Evolutionary conservation across 2,113 vertebrate species (phyloP), one percentile per base, ranked within the genome.

Genomic region (Lota lota): DNA sequence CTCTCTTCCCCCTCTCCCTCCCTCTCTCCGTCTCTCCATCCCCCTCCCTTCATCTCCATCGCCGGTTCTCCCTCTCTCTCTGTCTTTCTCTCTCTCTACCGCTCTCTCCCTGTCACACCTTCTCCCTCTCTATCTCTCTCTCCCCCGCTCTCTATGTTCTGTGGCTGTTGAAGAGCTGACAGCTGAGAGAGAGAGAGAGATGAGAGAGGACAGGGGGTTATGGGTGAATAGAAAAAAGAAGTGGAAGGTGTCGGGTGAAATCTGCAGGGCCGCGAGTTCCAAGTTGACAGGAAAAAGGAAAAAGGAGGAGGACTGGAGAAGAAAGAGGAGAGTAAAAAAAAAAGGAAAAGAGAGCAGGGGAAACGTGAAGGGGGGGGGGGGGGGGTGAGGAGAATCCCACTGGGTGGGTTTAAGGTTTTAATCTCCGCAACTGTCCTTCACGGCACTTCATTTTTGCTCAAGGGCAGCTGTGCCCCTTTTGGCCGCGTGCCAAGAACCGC

Each of bases 251-350:
- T 73, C 51, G 7, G 53, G 54, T 68, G 54, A 76, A 78, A 70
- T 79, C 65, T 67, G 53, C 15, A 66, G 40, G 19, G 64, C 15
- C 68, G 40, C 19, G 64, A 69, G 75, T 70, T 76, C 71, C 69
- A 66, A 87, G 84, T 79, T 80, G 83, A 86, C 66, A 64, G 63
- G 68, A 68, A 33, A 67, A 53, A 67, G 64, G 59, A 15, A 50
- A 36, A 59, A 17, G 40, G 56, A 6, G 18, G 19, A 24, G 19
- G 28, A 61, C 11, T 17, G 22, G 33, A 12, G 21, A 50, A 53
- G 28, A 64, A 0, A 40, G 62, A 47, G 36, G n/a, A 33, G 47
- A 19, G 11, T 24, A 18, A 11, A 19, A 50, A n/a, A 14, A 28
- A 58, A 19, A 17, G 28, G 10, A n/a, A 28, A 22, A 61, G 14